These are phyloP conservation scores for Coreoperca whiteheadi DNA, from an alignment of 2,113 vertebrate species.

Conservation along the genomic window DNA sequence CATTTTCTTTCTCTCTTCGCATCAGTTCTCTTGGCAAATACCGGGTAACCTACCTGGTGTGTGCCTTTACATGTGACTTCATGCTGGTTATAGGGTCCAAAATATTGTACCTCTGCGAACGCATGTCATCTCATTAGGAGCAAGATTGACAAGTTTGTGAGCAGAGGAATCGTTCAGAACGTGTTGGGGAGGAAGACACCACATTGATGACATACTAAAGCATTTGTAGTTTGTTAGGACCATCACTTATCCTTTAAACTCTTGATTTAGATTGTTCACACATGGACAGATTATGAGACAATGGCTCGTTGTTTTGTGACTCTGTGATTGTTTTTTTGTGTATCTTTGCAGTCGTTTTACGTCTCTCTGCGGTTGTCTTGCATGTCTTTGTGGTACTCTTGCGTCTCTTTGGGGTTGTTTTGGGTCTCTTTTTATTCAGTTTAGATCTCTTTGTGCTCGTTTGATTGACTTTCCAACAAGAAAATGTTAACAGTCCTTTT, in stretches of 20 bases:
- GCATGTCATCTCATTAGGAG: not conserved
- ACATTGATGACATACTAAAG: not conserved
- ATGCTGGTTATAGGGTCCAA: not conserved
- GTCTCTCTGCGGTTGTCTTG: too few relatives aligned
- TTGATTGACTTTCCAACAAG: not conserved
- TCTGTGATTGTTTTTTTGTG: too few relatives aligned
- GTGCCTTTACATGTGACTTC: not conserved
- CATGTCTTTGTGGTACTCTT: too few relatives aligned
- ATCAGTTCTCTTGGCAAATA: too few relatives aligned
- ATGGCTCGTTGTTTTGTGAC: not conserved
- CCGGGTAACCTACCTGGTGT: too few relatives aligned
- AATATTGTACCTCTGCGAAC: not conserved
- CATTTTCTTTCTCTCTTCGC: too few relatives aligned
- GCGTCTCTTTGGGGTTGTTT: too few relatives aligned
- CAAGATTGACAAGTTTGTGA: not conserved
- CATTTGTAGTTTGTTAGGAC: not conserved
- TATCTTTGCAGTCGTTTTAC: too few relatives aligned
- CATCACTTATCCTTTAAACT: not conserved
- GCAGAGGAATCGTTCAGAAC: not conserved
- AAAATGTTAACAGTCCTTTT: not conserved
- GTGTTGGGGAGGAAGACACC: not conserved
- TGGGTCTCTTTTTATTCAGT: not conserved
- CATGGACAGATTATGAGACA: not conserved
- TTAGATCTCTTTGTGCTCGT: not conserved
- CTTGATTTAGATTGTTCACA: not conserved